Percentiles rank a stretch among this genome's conserved stretches.
phyloP scores from a whole-genome alignment of 2,888 invertebrate genomes.

The Agrotis puta region DNA sequence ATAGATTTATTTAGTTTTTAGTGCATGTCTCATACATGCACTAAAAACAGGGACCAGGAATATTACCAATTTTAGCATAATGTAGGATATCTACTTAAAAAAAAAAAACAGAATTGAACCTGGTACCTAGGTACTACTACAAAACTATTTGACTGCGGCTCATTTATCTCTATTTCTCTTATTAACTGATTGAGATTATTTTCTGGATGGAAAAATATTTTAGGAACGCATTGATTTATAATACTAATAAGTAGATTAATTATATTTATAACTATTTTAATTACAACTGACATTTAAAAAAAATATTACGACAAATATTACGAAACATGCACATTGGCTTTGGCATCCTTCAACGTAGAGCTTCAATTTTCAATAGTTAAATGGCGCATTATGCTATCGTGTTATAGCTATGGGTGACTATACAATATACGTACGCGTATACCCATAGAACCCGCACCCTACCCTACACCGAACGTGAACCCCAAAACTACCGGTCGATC shows the following conservation, averaged over 20 bases:
- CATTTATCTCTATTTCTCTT: no score
- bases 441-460: constrained; percentile 82
- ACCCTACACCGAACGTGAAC: constrained; percentile 81
- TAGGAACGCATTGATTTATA: neutral
- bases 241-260: neutral
- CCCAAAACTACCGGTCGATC: constrained; percentile 91
- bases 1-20: no score
- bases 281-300: neutral
- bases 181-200: no score
- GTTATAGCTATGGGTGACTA: constrained; percentile 49
- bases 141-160: neutral
- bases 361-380: constrained; percentile 29
- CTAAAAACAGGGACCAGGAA: neutral
- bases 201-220: neutral
- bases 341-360: constrained; percentile 1
- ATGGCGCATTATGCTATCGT: constrained; percentile 56
- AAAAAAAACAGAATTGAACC: constrained; percentile 23
- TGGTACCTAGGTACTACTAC: constrained; percentile 3
- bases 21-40: no score
- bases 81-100: no score
- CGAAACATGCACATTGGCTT: neutral
- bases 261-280: neutral
- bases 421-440: constrained; percentile 53
- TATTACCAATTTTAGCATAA: neutral
- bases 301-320: neutral